Percentiles rank a stretch among this genome's conserved stretches.
phyloP scores from a whole-genome alignment of 1,140 invertebrate species.

The Gonioctena quinquepunctata region DNA sequence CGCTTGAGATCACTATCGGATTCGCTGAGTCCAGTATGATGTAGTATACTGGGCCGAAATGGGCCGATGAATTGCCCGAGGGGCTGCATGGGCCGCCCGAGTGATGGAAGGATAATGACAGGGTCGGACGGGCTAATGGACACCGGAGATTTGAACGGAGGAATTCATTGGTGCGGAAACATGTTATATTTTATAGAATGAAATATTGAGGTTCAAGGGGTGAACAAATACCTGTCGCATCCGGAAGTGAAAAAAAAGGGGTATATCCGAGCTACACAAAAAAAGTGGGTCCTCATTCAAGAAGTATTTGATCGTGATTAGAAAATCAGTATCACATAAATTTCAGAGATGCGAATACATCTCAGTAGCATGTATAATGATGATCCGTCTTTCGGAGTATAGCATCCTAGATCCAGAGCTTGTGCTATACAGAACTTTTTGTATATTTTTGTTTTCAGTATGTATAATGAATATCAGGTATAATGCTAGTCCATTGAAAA shows the following conservation, averaged over 20 bases:
- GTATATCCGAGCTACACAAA: too few species aligned
- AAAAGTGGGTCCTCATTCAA: too few species aligned
- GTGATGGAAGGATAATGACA: neutral
- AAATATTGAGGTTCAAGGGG: neutral
- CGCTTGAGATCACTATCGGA: neutral
- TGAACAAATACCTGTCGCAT: neutral
- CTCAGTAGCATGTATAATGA: too few species aligned
- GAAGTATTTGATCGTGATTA: too few species aligned
- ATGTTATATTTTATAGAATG: neutral
- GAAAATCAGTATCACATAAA: too few species aligned
- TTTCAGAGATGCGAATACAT: too few species aligned
- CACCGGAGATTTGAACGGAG: neutral
- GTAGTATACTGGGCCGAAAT: neutral
- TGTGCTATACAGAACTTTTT: too few species aligned
- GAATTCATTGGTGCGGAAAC: neutral
- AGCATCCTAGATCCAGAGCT: too few species aligned
- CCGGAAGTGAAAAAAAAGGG: neutral
- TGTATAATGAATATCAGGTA: too few species aligned
- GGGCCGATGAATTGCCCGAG: neutral
- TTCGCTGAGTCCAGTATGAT: neutral
- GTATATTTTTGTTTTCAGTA: too few species aligned
- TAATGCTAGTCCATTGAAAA: too few species aligned
- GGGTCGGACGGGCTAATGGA: neutral
- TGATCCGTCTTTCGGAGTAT: too few species aligned
- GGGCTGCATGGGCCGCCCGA: neutral